Evolutionary conservation across 2,888 invertebrate genomes (phyloP), one percentile per base, ranked within the genome.

Genomic region (Latrodectus hesperus): DNA sequence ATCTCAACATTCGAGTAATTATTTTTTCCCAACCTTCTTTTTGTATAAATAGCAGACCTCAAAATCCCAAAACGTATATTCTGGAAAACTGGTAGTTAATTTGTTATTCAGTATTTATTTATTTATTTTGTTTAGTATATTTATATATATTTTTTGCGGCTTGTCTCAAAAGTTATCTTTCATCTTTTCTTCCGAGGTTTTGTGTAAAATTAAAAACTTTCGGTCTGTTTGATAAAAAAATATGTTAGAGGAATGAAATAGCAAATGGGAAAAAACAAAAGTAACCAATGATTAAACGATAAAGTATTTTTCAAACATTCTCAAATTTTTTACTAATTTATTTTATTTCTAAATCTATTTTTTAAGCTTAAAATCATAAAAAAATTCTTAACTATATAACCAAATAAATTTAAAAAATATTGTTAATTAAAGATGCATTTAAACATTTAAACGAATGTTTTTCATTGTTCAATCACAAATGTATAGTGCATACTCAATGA

Each of bases 1-100:
- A 60, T 60, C 60, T 60, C 14, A 60, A n/a, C n/a, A 60, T 60
- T 60, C 60, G 14, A 60, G 60, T 60, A 60, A 60, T 60, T 60
- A 60, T 60, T 60, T 60, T 60, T 55, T 55, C n/a, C n/a, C n/a
- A 5, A 16, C n/a, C 11, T n/a, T 16, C 60, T 60, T n/a, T 60
- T 60, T 12, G 14, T 60, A n/a, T 60, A 60, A 60, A 60, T 60
- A 60, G 16, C 60, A n/a, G 60, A 12, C 60, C 8, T 4, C 12
- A 60, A 10, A 60, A 60, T 60, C 12, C 12, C 60, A 12, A n/a
- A 60, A 60, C 60, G 6, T 38, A 38, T 38, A 38, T 38, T 38
- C 38, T 38, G 38, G 38, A 38, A 38, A 38, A 38, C 38, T 38
- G 38, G 60, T 60, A 16, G 60, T 60, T 60, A 60, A 60, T 38